These are phyloP conservation scores for Selenia dentaria DNA, from an alignment of 2,888 invertebrate species.

Conservation along the genomic window DNA sequence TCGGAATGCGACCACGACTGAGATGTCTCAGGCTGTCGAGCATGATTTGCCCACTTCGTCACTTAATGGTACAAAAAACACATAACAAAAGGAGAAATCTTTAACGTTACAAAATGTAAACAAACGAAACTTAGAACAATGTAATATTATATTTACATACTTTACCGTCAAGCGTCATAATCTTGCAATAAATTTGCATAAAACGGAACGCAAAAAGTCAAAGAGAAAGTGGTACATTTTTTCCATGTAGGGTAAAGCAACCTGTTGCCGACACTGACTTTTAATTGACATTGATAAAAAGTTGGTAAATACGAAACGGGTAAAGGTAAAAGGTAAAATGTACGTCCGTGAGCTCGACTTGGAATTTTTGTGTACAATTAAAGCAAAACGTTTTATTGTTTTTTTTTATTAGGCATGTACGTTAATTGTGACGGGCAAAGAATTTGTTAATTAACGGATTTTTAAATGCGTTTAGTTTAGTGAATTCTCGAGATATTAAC, in stretches of 20 bases:
- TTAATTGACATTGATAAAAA: conserved; percentile 53
- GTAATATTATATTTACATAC: too few species aligned
- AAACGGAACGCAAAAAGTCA: conserved; percentile 13
- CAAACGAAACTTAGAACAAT: too few species aligned
- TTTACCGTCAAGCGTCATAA: conserved; percentile 8
- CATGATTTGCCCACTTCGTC: too few species aligned
- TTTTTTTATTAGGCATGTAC: neutral
- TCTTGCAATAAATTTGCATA: conserved; percentile 25
- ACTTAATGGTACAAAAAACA: too few species aligned
- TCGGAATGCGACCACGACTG: too few species aligned
- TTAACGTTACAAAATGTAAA: too few species aligned
- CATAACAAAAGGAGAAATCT: too few species aligned
- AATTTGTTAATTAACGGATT: conserved; percentile 4
- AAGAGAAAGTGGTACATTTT: conserved; percentile 19
- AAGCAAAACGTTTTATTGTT: conserved; percentile 3
- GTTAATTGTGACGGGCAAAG: neutral
- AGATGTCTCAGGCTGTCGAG: too few species aligned
- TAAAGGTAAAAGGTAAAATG: conserved; percentile 23
- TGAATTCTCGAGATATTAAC: too few species aligned
- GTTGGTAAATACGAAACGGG: conserved; percentile 6
- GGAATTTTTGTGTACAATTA: conserved; percentile 9
- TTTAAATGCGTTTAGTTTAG: neutral
- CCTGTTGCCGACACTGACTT: conserved; percentile 46
- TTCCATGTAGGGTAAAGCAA: conserved; percentile 30
- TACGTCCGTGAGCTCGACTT: conserved; percentile 1